Evolutionary conservation across 2,113 vertebrate species (phyloP).

Genomic region (Eudorcas thomsonii): DNA sequence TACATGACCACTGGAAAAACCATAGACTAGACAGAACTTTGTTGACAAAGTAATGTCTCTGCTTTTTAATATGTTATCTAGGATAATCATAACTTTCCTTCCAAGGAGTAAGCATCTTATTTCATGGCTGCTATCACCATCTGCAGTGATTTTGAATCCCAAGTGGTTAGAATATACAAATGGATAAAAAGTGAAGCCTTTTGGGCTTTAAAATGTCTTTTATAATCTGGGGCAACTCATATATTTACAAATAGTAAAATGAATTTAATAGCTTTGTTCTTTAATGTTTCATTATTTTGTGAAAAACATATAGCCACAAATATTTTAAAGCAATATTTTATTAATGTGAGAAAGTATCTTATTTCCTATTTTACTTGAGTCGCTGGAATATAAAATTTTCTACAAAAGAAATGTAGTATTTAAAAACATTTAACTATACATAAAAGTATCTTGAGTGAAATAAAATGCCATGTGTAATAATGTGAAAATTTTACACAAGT

Average conservation of each 20-base stretch:
- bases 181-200: background rate
- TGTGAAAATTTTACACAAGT: background rate
- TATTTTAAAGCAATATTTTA: background rate
- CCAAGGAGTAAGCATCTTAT: background rate
- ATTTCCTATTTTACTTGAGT: background rate
- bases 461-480: background rate
- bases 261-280: background rate
- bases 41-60: background rate
- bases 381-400: background rate
- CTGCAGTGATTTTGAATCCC: background rate
- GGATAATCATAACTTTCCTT: background rate
- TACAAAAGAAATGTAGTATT: background rate
- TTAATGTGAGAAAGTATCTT: background rate
- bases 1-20: background rate
- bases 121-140: background rate
- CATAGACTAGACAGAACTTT: background rate
- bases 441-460: background rate
- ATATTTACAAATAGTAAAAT: background rate
- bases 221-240: background rate
- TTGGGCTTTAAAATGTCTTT: background rate
- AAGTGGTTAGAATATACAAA: background rate
- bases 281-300: constrained; percentile 26
- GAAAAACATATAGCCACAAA: background rate
- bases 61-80: background rate
- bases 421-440: background rate